These are phyloP conservation scores for Clarias macrocephalus DNA, from an alignment of 2,113 vertebrate genomes.

Conservation along the genomic window DNA sequence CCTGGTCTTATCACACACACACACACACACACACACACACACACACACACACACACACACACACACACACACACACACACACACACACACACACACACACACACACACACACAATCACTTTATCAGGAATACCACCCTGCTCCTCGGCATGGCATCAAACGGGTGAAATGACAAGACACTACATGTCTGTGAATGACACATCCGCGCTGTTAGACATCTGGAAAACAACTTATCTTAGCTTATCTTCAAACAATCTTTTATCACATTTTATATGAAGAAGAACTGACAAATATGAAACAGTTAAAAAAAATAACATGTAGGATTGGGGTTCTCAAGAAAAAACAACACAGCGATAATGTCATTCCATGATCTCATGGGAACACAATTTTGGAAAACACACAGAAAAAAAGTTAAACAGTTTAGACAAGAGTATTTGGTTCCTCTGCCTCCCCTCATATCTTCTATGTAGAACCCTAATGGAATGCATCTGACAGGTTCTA, in stretches of 20 bases:
- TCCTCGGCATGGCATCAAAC: slow-evolving; percentile 47
- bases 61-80: slow-evolving; percentile 19
- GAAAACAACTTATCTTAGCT: slow-evolving; percentile 1
- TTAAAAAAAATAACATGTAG: background rate
- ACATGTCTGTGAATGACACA: slow-evolving; percentile 45
- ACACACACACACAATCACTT: slow-evolving; percentile 43
- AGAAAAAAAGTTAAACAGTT: background rate
- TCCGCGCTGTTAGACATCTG: slow-evolving; percentile 40
- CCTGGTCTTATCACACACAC: slow-evolving; percentile 57
- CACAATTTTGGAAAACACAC: background rate
- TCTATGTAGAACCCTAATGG: background rate
- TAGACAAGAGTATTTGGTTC: background rate
- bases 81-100: slow-evolving; percentile 20
- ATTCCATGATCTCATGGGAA: background rate
- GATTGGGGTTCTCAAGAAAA: background rate
- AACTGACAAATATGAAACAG: background rate
- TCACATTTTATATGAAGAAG: slow-evolving; percentile 10
- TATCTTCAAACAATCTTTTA: slow-evolving; percentile 2
- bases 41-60: slow-evolving; percentile 53
- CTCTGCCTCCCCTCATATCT: background rate
- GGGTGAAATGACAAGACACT: slow-evolving; percentile 50
- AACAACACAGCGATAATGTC: background rate
- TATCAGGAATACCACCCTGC: slow-evolving; percentile 53
- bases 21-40: no score
- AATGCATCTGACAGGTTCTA: background rate